Conservation (phyloP, 2,888 invertebrate genomes). For the Drosophila histrio region DNA sequence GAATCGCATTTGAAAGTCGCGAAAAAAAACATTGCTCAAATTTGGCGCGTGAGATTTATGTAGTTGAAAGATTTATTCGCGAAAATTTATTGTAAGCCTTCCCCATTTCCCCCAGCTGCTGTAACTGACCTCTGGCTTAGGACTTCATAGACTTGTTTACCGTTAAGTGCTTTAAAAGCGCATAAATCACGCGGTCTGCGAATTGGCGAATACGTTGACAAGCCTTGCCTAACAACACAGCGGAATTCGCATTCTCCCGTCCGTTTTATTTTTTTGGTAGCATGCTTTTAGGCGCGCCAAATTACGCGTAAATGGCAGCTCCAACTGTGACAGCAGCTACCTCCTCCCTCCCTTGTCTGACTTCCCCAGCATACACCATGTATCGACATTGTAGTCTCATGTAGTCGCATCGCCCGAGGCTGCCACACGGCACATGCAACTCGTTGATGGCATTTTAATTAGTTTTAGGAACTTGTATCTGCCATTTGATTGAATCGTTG, state of each 20-base stretch:
- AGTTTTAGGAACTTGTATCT: slow-evolving; percentile 73
- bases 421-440: slow-evolving; percentile 36
- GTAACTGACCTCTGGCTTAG: slow-evolving; percentile 41
- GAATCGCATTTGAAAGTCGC: slow-evolving; percentile 41
- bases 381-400: slow-evolving; percentile 4
- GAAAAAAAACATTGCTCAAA: slow-evolving; percentile 56
- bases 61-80: slow-evolving; percentile 82
- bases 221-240: slow-evolving; percentile 58
- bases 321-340: slow-evolving; percentile 49
- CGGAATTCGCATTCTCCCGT: background rate
- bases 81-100: slow-evolving; percentile 70
- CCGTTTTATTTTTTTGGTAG: slow-evolving; percentile 9
- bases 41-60: slow-evolving; percentile 82
- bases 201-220: slow-evolving; percentile 67
- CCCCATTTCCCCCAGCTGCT: slow-evolving; percentile 13
- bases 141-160: slow-evolving; percentile 77
- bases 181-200: slow-evolving; percentile 76
- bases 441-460: slow-evolving; percentile 80
- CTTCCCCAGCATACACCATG: background rate
- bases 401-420: slow-evolving; percentile 54
- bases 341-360: background rate
- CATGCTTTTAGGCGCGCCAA: slow-evolving; percentile 75
- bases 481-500: slow-evolving; percentile 72
- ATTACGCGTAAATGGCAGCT: slow-evolving; percentile 77
- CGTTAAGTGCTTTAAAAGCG: slow-evolving; percentile 82